These are phyloP conservation scores for Oxyruncus cristatus DNA, from an alignment of 2,113 vertebrate genomes.

Conservation along the genomic window DNA sequence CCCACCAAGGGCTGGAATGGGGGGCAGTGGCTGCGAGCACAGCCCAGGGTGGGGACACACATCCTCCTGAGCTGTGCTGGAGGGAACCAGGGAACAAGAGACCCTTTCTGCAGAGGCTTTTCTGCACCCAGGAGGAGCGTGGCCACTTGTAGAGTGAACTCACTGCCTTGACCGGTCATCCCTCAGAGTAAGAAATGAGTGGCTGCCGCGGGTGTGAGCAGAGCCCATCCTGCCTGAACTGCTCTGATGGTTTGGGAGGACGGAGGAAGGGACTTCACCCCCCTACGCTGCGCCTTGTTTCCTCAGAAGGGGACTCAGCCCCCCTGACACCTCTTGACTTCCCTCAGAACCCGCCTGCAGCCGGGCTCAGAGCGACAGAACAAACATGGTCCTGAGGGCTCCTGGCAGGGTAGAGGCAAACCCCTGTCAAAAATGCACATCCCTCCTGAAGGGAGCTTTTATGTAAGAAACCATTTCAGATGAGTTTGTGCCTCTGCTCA, in stretches of 20 bases:
- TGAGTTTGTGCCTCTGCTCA: background rate
- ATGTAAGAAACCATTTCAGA: background rate
- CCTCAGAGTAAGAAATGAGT: rapidly evolving
- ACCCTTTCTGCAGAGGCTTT: background rate
- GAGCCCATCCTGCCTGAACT: rapidly evolving
- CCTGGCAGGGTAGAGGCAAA: background rate
- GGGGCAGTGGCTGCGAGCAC: background rate
- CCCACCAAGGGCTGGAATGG: background rate
- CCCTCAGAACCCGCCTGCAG: background rate
- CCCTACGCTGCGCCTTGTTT: rapidly evolving
- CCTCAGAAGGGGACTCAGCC: background rate
- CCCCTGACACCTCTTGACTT: rapidly evolving
- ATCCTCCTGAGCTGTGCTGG: background rate
- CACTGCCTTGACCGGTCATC: rapidly evolving
- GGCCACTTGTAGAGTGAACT: rapidly evolving
- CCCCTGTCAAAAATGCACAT: rapidly evolving
- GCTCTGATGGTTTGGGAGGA: background rate
- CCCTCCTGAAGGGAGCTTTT: background rate
- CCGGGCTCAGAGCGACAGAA: rapidly evolving
- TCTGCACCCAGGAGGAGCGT: rapidly evolving
- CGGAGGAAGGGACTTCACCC: no score
- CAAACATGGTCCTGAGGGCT: rapidly evolving
- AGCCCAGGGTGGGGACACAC: rapidly evolving
- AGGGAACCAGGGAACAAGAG: rapidly evolving
- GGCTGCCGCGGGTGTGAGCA: rapidly evolving